A percentile compares a stretch with the other conserved stretches of the same genome.
phyloP scores from a whole-genome alignment of 2,797 vertebrate species.

The Pyrrhura leucotis region DNA sequence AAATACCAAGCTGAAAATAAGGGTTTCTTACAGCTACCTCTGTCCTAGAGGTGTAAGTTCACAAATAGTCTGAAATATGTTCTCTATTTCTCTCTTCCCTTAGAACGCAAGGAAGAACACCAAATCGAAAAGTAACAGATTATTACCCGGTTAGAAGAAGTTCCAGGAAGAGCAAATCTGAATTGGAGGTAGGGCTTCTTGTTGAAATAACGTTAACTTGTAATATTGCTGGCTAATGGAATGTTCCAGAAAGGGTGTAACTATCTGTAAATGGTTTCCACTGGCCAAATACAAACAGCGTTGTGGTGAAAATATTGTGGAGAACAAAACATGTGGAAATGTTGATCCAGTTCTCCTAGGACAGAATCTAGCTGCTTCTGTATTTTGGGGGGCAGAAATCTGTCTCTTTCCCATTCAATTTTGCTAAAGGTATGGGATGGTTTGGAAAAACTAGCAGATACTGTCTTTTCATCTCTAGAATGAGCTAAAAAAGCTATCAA shows the following conservation, averaged over 20 bases:
- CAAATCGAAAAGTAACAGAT: constrained; percentile 93
- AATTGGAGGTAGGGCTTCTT: constrained; percentile 84
- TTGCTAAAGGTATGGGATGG: background rate
- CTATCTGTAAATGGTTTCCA: background rate
- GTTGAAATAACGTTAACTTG: background rate
- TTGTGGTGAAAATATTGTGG: background rate
- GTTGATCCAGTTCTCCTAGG: background rate
- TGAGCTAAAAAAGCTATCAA: background rate
- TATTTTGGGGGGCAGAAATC: background rate
- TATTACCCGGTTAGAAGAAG: constrained; percentile 95
- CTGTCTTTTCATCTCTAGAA: background rate
- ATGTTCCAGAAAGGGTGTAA: background rate
- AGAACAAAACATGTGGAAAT: background rate
- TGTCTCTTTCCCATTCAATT: background rate
- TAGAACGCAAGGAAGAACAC: constrained; percentile 83
- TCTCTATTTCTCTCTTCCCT: background rate
- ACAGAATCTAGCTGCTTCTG: background rate
- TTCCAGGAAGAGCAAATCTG: constrained; percentile 91
- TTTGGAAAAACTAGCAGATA: background rate
- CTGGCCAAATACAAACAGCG: background rate
- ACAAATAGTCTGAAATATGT: background rate
- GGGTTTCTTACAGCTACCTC: background rate
- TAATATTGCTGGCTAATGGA: accelerated
- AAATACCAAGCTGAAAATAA: background rate
- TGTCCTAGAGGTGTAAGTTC: background rate